These are phyloP conservation scores for Musca vetustissima DNA, from an alignment of 1,140 invertebrate genomes.

Conservation along the genomic window DNA sequence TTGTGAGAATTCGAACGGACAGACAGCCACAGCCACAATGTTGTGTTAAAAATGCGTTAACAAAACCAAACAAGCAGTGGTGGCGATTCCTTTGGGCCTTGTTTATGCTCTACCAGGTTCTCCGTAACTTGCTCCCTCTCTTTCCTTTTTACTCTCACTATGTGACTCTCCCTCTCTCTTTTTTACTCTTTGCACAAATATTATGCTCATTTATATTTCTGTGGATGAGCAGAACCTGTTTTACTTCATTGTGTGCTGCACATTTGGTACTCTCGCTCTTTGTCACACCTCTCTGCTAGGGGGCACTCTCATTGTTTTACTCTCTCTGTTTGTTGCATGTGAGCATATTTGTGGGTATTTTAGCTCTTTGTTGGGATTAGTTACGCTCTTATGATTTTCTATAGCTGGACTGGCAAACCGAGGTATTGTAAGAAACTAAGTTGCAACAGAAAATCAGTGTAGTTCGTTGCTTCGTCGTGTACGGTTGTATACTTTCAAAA, in stretches of 20 bases:
- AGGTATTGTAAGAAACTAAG: slow-evolving; percentile 45
- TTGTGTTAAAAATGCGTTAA: too few relatives aligned
- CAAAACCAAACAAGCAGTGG: too few relatives aligned
- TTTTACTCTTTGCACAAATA: not conserved
- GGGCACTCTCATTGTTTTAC: not conserved
- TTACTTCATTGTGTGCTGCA: not conserved
- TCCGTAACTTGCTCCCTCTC: too few relatives aligned
- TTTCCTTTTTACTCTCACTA: not conserved
- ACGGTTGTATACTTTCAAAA: slow-evolving; percentile 40
- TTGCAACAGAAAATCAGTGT: slow-evolving; percentile 46
- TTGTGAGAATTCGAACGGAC: too few relatives aligned
- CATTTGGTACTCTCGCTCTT: not conserved
- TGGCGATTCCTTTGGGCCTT: too few relatives aligned
- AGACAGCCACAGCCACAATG: too few relatives aligned
- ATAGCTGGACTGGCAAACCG: slow-evolving; percentile 32
- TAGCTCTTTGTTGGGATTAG: slow-evolving; percentile 28
- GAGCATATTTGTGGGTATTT: not conserved
- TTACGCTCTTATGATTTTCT: slow-evolving; percentile 37
- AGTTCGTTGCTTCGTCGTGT: slow-evolving; percentile 54
- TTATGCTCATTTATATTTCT: too few relatives aligned
- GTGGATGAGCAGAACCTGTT: too few relatives aligned
- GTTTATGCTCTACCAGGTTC: too few relatives aligned
- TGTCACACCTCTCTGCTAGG: not conserved
- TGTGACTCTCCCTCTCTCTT: not conserved
- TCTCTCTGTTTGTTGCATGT: not conserved